phyloP scores from a whole-genome alignment of 2,113 vertebrate genomes.

The Bucco capensis region DNA sequence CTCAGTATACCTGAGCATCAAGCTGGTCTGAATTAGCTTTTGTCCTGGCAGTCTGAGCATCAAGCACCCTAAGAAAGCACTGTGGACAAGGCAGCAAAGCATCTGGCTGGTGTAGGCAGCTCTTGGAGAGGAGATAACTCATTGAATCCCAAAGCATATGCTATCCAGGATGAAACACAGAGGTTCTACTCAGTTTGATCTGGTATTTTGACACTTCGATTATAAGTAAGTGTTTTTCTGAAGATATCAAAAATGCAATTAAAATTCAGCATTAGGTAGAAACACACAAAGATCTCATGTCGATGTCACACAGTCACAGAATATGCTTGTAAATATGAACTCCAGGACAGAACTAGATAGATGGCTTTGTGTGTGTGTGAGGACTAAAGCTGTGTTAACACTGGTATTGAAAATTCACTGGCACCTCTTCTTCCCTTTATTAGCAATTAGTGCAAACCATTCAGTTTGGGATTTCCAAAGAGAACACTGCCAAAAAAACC shows the following conservation, averaged over 20 bases:
- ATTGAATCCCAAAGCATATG: background rate
- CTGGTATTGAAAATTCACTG: background rate
- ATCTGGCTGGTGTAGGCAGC: background rate
- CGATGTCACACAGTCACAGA: background rate
- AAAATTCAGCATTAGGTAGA: background rate
- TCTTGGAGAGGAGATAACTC: background rate
- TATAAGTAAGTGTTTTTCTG: background rate
- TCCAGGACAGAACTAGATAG: background rate
- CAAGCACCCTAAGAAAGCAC: conserved; percentile 62
- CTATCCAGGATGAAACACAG: background rate
- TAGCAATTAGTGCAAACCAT: background rate
- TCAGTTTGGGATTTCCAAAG: background rate
- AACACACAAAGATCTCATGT: background rate
- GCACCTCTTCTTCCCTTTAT: background rate
- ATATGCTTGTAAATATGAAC: background rate
- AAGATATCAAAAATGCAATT: background rate
- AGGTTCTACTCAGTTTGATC: background rate
- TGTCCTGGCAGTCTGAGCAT: conserved; percentile 68
- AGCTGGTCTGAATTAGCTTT: conserved; percentile 73
- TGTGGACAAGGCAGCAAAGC: conserved; percentile 39
- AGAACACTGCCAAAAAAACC: background rate
- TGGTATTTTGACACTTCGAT: background rate
- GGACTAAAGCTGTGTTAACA: background rate
- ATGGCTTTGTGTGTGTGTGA: no score
- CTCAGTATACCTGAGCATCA: conserved; percentile 75